phyloP scores from a whole-genome alignment of 2,797 vertebrate genomes.

The Ambastaia sidthimunki region DNA sequence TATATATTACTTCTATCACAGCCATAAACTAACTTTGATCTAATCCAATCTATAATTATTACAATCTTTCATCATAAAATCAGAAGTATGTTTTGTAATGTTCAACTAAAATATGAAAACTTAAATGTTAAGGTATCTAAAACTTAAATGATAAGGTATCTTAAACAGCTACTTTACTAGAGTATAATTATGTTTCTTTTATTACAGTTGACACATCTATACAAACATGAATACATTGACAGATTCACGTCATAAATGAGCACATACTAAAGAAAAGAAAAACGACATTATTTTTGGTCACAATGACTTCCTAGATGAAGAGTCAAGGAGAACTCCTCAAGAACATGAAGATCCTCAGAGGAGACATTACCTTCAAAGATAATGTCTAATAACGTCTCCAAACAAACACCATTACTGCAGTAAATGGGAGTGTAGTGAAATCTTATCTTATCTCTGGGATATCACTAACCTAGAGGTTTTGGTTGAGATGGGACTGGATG shows the following conservation, averaged over 20 bases:
- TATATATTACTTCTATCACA: too few relatives aligned
- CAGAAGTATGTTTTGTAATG: too few relatives aligned
- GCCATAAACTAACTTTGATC: too few relatives aligned
- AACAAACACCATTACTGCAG: constrained; percentile 35
- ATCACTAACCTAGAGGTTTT: constrained; percentile 20
- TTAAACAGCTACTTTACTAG: neutral
- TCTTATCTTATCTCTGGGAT: constrained; percentile 33
- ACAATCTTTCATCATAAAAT: too few relatives aligned
- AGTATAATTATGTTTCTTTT: neutral
- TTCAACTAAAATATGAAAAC: too few relatives aligned
- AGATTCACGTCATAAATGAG: neutral
- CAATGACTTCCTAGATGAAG: constrained; percentile 25
- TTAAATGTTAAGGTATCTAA: too few relatives aligned
- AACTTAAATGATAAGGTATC: too few relatives aligned
- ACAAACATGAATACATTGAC: neutral
- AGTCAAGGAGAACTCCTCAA: constrained; percentile 19
- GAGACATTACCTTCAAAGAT: constrained; percentile 36
- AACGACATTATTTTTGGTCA: constrained; percentile 12
- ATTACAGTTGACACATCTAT: neutral
- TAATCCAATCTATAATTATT: too few relatives aligned
- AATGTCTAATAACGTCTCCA: constrained; percentile 39
- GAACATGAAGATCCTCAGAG: constrained; percentile 30
- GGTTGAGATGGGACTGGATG: constrained; percentile 4
- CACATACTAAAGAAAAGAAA: neutral
- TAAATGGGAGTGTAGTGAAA: constrained; percentile 48